phyloP scores from a whole-genome alignment of 2,888 invertebrate genomes.

The Eugnorisma glareosa region DNA sequence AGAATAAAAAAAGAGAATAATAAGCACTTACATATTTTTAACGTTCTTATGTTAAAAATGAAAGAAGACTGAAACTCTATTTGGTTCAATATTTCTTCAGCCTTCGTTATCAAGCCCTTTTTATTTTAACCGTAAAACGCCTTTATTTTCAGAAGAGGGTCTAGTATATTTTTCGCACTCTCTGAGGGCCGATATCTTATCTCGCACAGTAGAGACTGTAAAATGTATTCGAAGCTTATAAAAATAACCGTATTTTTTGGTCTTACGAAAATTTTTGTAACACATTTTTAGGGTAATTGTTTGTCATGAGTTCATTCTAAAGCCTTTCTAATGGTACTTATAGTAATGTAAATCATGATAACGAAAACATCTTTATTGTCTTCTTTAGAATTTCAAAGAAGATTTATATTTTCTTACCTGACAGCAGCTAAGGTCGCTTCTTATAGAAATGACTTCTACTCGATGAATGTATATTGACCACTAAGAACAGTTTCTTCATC shows the following conservation, averaged over 20 bases:
- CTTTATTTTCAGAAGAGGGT: slow-evolving; percentile 53
- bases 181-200: slow-evolving; percentile 59
- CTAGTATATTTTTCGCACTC: slow-evolving; percentile 50
- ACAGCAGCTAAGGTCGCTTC: not conserved
- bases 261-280: slow-evolving; percentile 29
- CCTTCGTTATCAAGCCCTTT: slow-evolving; percentile 50
- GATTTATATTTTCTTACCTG: not conserved
- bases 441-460: not conserved
- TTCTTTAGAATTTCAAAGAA: not conserved
- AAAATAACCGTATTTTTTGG: slow-evolving; percentile 45
- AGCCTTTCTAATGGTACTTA: not conserved
- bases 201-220: slow-evolving; percentile 29
- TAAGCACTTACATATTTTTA: not conserved
- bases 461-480: not conserved
- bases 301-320: slow-evolving; percentile 8
- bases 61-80: not conserved
- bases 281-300: slow-evolving; percentile 24
- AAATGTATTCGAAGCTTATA: slow-evolving; percentile 43
- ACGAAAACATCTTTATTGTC: not conserved
- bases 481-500: not conserved
- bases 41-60: not conserved
- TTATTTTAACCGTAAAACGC: slow-evolving; percentile 53
- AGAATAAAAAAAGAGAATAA: not conserved
- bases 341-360: slow-evolving; percentile 1
- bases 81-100: slow-evolving; percentile 38